Evolutionary conservation across 2,888 invertebrate genomes (phyloP), one percentile per base, ranked within the genome.

Genomic region (Pammene fasciana): DNA sequence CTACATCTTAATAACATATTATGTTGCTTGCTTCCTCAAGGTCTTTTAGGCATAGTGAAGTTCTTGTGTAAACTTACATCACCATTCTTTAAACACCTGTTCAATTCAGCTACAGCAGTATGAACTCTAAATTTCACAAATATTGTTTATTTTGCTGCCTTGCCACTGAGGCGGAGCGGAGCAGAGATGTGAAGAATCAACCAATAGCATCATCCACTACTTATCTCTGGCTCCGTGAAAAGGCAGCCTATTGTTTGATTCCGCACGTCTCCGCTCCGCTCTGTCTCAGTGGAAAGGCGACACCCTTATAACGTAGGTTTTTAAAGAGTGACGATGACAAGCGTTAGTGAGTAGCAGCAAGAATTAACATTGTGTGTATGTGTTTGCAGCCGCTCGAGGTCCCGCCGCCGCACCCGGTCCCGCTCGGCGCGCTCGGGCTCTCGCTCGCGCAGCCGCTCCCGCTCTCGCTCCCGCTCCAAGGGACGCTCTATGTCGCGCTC

Each of bases 371-470:
- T 65, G 7, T 64, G 62, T 36, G 11, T 71, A 61, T 73, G 72
- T 82, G 74, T 81, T 83, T 73, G 14, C 90, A 92, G 92, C 75
- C 94, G 95, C 26, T 95, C 95, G 74, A 93, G 95, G 78, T 95
- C 95, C 34, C 90, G 92, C 66, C 89, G 92, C 56, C 94, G 95
- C 77, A 94, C 95, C 71, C 93, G 95, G 68, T 95, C 95, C 16
- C 94, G 94, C 76, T 88, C 93, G 74, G 80, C 93, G 72, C 91
- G 92, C 72, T 93, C 93, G 0, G 92, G 93, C 48, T 93, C 93
- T 6, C 90, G 92, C 71, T 86, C 86, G 6, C 86, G 91, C 76
- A 87, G 88, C 75, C 92, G 93, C 76, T 87, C 87, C 75, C 89
- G 93, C 72, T 92, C 92, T n/a, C 90, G 92, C 74, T 92, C 93